Evolutionary conservation across 2,888 invertebrate genomes (phyloP).

Genomic region (Agrochola litura): DNA sequence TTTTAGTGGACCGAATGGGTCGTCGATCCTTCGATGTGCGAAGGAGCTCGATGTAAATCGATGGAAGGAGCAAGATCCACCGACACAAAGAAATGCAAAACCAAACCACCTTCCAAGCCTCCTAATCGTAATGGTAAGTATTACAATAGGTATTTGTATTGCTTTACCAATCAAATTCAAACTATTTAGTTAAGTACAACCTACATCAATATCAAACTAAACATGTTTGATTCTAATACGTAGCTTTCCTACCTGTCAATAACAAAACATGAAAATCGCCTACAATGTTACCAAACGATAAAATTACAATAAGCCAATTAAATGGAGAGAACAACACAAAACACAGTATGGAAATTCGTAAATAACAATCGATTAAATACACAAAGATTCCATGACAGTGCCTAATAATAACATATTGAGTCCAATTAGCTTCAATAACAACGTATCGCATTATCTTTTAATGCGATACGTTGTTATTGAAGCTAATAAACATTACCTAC

Average conservation of each 20-base stretch:
- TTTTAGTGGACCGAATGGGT: too few species aligned
- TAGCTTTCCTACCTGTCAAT: not conserved
- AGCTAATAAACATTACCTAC: conserved; percentile 41
- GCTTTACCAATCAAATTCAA: too few species aligned
- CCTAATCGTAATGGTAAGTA: too few species aligned
- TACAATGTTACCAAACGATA: conserved; percentile 11
- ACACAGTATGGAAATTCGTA: conserved; percentile 45
- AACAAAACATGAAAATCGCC: conserved; percentile 8
- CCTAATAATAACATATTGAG: conserved; percentile 52
- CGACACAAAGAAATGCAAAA: too few species aligned
- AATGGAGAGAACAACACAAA: conserved; percentile 17
- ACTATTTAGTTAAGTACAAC: conserved; percentile 1
- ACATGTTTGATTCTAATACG: not conserved
- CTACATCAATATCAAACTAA: conserved; percentile 3
- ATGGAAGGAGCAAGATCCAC: too few species aligned
- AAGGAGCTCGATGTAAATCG: too few species aligned
- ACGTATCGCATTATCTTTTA: conserved; percentile 40
- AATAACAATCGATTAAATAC: conserved; percentile 37
- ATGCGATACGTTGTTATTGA: too few species aligned
- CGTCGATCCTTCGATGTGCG: too few species aligned
- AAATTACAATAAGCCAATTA: conserved; percentile 43
- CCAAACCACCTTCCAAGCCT: too few species aligned
- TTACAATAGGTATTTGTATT: too few species aligned
- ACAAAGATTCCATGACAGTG: conserved; percentile 47
- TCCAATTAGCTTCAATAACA: conserved; percentile 62